Conservation (phyloP, 2,113 vertebrate genomes). For the Laticauda colubrina region DNA sequence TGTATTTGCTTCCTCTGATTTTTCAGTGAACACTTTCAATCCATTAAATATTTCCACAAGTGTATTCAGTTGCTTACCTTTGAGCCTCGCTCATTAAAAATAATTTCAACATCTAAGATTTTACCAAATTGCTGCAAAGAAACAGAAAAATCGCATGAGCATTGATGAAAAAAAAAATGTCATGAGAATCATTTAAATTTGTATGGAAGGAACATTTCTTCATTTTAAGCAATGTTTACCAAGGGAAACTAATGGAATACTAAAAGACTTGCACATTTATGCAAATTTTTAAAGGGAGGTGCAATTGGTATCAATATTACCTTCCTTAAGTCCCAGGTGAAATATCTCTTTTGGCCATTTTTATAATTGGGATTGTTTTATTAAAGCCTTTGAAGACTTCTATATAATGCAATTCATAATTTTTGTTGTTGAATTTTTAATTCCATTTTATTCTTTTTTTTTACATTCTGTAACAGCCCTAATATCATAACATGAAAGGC, state of each 20-base stretch:
- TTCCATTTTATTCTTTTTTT: background rate
- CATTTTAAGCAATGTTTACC: background rate
- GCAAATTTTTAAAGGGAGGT: background rate
- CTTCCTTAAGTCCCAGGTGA: background rate
- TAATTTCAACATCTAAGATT: conserved; percentile 98
- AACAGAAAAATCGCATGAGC: conserved; percentile 71
- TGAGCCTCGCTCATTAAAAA: conserved; percentile 93
- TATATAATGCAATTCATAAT: background rate
- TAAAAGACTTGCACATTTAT: fast-evolving
- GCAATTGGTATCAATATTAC: background rate
- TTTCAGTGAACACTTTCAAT: conserved; percentile 20
- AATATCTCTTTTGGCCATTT: background rate
- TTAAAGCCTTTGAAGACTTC: background rate
- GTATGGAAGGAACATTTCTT: background rate
- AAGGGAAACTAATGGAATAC: background rate
- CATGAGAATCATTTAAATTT: background rate
- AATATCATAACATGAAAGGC: background rate
- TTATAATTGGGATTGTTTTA: background rate
- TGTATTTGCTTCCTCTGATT: conserved; percentile 71
- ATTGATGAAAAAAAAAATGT: conserved; percentile 12
- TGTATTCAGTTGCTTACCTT: conserved; percentile 81
- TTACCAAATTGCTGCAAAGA: conserved; percentile 94
- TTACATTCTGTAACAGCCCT: background rate
- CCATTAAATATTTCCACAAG: conserved; percentile 42
- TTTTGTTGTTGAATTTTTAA: background rate